These are phyloP conservation scores for rat (Rattus norvegicus) DNA, from an alignment of 2,113 vertebrate species.

Conservation along the genomic window DNA sequence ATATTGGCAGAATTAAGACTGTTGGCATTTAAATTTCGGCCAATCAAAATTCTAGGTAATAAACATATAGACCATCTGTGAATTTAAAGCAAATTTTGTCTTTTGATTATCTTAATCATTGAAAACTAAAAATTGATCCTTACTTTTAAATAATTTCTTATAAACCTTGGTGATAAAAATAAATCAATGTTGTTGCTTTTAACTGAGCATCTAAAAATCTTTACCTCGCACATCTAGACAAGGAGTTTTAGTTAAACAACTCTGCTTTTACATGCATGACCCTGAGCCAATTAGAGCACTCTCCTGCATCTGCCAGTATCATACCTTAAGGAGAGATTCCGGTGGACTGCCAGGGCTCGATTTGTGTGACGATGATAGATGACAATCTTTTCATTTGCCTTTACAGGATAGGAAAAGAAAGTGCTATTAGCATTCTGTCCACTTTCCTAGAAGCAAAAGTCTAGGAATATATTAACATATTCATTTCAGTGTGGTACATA, in stretches of 20 bases:
- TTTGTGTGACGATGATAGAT: conserved; percentile 93
- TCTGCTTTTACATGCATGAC: not conserved
- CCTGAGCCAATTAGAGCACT: not conserved
- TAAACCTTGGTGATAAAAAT: not conserved
- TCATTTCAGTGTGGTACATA: not conserved
- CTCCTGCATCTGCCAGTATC: not conserved
- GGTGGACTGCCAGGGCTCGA: conserved; percentile 89
- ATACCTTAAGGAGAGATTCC: conserved; percentile 90
- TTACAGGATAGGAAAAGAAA: conserved; percentile 57
- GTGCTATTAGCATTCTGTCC: not conserved
- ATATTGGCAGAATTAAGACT: conserved; percentile 41
- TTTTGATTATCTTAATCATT: conserved; percentile 39
- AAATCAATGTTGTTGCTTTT: not conserved
- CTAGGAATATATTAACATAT: not conserved
- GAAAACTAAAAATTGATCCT: conserved; percentile 56
- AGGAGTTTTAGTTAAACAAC: not conserved
- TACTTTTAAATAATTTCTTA: conserved; percentile 63
- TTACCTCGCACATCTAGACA: rapidly evolving
- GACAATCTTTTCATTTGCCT: conserved; percentile 91
- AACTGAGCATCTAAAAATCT: not conserved
- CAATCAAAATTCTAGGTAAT: conserved; percentile 71
- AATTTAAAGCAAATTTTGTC: conserved; percentile 40
- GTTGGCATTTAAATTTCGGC: conserved; percentile 74
- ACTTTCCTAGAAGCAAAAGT: not conserved
- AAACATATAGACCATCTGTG: conserved; percentile 55